These are phyloP conservation scores for Eriosoma lanigerum DNA, from an alignment of 1,140 invertebrate species.

Conservation along the genomic window DNA sequence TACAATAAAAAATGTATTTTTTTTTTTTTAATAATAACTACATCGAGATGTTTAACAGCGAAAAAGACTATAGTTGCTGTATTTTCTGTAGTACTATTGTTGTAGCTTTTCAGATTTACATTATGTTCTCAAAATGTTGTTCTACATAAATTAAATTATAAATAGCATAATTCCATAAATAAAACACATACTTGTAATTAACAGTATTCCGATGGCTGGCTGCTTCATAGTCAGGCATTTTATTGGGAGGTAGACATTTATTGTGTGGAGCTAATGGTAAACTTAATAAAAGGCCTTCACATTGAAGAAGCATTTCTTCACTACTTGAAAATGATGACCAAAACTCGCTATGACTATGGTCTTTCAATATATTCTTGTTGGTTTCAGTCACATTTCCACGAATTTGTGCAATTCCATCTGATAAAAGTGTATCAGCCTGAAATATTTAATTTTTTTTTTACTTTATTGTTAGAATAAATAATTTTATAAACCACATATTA, in stretches of 20 bases:
- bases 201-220: slow-evolving; percentile 12
- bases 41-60: too few relatives aligned
- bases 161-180: not conserved
- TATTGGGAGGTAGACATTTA: slow-evolving; percentile 58
- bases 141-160: too few relatives aligned
- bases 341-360: slow-evolving; percentile 73
- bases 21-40: too few relatives aligned
- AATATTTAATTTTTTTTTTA: not conserved
- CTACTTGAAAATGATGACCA: slow-evolving; percentile 78
- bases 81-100: too few relatives aligned
- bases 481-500: too few relatives aligned
- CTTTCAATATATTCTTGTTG: slow-evolving; percentile 58
- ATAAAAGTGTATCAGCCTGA: slow-evolving; percentile 55
- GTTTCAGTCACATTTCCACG: slow-evolving; percentile 66
- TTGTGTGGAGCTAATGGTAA: slow-evolving; percentile 68
- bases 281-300: slow-evolving; percentile 72
- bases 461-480: too few relatives aligned
- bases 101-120: too few relatives aligned
- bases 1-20: too few relatives aligned
- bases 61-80: too few relatives aligned
- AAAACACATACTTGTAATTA: slow-evolving; percentile 31
- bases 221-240: slow-evolving; percentile 26
- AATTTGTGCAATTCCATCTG: slow-evolving; percentile 66
- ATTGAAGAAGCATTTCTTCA: slow-evolving; percentile 73
- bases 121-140: too few relatives aligned